Percentiles rank a stretch among this genome's conserved stretches.
These are phyloP conservation scores for Plebejus anna DNA, from an alignment of 2,888 invertebrate genomes.

Conservation along the genomic window DNA sequence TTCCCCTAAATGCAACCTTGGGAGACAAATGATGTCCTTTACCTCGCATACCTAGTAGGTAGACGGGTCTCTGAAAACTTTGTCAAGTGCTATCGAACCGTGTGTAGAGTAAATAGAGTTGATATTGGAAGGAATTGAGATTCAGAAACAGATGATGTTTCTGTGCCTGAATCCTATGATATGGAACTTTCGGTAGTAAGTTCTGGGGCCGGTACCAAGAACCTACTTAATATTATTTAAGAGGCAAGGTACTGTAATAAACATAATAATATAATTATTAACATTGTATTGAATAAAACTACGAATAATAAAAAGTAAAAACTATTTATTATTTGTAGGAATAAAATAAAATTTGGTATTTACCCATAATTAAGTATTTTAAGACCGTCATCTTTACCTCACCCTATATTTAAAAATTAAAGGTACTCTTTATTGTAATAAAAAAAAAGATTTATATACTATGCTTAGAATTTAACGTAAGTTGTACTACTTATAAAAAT, in stretches of 20 bases:
- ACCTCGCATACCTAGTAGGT: constrained; percentile 23
- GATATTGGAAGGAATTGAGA: background rate
- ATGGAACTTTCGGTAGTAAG: background rate
- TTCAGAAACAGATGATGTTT: constrained; percentile 3
- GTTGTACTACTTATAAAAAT: no score
- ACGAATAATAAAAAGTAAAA: no score
- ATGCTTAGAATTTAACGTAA: no score
- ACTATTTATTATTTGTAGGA: no score
- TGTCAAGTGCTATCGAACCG: background rate
- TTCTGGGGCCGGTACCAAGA: background rate
- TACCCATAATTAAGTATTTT: no score
- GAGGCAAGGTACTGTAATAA: background rate
- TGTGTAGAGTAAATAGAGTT: background rate
- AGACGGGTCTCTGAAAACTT: constrained; percentile 18
- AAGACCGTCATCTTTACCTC: no score
- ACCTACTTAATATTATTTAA: background rate
- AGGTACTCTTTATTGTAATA: no score
- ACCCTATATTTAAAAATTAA: no score
- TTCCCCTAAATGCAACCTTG: constrained; percentile 19
- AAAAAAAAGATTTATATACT: no score
- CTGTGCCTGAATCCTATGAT: background rate
- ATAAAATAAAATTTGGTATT: no score
- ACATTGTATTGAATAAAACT: no score
- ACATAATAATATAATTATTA: no score
- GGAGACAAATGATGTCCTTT: constrained; percentile 19